These are phyloP conservation scores for Forbesichthys agassizii DNA, from an alignment of 2,113 vertebrate genomes.

Conservation along the genomic window DNA sequence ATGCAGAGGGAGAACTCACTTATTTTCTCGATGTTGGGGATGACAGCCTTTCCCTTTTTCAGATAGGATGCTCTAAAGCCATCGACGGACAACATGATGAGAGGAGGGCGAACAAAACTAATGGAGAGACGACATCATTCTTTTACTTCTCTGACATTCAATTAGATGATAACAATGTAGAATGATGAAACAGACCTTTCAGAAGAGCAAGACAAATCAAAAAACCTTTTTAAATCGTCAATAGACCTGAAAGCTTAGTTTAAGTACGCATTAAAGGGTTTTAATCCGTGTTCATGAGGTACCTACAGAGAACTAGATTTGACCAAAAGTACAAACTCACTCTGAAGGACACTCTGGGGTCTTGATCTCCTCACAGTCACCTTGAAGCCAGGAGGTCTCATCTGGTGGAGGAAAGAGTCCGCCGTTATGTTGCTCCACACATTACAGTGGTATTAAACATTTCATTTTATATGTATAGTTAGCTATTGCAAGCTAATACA, in stretches of 20 bases:
- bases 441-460: too few species aligned
- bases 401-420: slow-evolving; percentile 64
- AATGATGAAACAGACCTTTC: too few species aligned
- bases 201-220: too few species aligned
- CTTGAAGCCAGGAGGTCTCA: slow-evolving; percentile 87
- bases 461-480: too few species aligned
- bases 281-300: too few species aligned
- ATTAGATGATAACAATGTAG: too few species aligned
- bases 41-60: slow-evolving; percentile 90
- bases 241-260: too few species aligned
- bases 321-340: slow-evolving; percentile 73
- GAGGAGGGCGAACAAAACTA: slow-evolving; percentile 90
- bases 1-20: slow-evolving; percentile 72
- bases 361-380: slow-evolving; percentile 90
- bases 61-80: slow-evolving; percentile 94
- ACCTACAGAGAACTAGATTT: background rate
- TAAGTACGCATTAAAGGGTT: too few species aligned
- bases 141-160: too few species aligned
- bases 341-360: slow-evolving; percentile 88
- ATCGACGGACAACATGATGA: slow-evolving; percentile 96
- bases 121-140: background rate
- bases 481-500: too few species aligned
- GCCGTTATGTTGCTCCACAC: too few species aligned
- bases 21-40: slow-evolving; percentile 95
- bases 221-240: too few species aligned